Evolutionary conservation across 1,140 invertebrate genomes (phyloP).

Genomic region (Leptinotarsa undecemlineata): DNA sequence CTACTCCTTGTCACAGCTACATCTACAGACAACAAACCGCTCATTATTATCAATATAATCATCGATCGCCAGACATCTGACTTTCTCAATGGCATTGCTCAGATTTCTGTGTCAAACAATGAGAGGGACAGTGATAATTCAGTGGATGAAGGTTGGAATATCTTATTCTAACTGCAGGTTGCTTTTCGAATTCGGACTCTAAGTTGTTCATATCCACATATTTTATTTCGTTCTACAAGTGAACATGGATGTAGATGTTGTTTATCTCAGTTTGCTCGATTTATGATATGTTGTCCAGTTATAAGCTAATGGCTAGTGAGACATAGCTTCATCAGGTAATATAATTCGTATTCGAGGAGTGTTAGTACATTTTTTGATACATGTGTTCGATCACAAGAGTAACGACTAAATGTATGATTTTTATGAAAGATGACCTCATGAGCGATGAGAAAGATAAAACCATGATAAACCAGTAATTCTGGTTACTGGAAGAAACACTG

Average conservation of each 20-base stretch:
- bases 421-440: no score
- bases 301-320: background rate
- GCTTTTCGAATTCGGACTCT: background rate
- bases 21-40: no score
- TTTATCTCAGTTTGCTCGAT: background rate
- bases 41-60: no score
- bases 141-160: background rate
- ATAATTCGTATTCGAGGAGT: background rate
- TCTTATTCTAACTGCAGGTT: background rate
- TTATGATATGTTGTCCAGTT: conserved; percentile 1
- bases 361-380: background rate
- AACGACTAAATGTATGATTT: no score
- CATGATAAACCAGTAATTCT: no score
- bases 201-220: background rate
- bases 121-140: background rate
- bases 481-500: no score
- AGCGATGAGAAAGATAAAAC: no score
- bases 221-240: conserved; percentile 1
- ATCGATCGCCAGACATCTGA: no score
- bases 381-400: background rate
- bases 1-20: no score
- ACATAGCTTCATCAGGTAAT: background rate
- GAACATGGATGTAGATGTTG: background rate
- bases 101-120: no score
- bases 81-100: no score